phyloP scores from a whole-genome alignment of 2,113 vertebrate species.

The Perognathus longimembris region DNA sequence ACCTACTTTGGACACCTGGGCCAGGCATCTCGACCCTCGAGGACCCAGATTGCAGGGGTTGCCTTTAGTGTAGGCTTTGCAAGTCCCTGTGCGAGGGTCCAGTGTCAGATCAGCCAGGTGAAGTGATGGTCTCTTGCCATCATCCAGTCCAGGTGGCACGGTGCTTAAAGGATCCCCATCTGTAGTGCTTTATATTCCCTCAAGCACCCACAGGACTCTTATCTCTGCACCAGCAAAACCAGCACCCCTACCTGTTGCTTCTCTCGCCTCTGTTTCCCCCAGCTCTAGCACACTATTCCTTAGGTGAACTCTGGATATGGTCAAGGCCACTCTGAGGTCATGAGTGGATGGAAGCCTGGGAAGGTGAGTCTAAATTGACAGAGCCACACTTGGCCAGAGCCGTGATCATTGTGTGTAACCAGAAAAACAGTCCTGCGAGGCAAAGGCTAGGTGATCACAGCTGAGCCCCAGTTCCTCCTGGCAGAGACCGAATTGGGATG shows the following conservation, averaged over 20 bases:
- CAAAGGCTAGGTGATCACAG: background rate
- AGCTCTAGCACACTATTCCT: background rate
- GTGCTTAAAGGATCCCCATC: no score
- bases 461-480: background rate
- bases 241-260: background rate
- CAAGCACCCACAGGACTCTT: background rate
- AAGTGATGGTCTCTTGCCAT: background rate
- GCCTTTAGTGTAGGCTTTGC: background rate
- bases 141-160: background rate
- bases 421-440: background rate
- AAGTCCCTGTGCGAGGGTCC: background rate
- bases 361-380: background rate
- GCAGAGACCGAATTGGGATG: background rate
- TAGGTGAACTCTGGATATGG: background rate
- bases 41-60: background rate
- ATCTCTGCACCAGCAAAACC: background rate
- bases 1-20: background rate
- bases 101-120: background rate
- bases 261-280: background rate
- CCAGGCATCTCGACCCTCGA: background rate
- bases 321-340: slow-evolving; percentile 32
- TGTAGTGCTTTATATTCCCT: background rate
- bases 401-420: background rate
- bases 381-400: background rate
- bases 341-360: background rate